Evolutionary conservation across 23 tunicate genomes (phyloP).

Genomic region (Aplidium turbinatum): DNA sequence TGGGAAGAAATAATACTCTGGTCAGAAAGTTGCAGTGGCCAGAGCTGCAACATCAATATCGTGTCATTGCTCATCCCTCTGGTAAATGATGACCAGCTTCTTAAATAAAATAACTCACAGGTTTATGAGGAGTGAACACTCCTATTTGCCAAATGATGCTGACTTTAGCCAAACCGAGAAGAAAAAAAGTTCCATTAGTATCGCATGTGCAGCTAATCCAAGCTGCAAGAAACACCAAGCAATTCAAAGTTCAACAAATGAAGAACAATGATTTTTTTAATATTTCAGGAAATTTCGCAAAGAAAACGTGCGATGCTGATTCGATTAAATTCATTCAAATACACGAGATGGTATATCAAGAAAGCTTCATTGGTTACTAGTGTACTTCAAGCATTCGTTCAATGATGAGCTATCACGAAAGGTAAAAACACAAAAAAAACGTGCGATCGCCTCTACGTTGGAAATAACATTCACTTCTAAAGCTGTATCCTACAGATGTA

Average conservation of each 20-base stretch:
- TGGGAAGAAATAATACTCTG: slow-evolving; percentile 5
- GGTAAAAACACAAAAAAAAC: background rate
- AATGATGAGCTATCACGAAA: background rate
- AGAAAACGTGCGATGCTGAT: background rate
- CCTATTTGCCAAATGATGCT: slow-evolving; percentile 8
- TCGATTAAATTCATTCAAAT: background rate
- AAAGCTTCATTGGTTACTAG: slow-evolving; percentile 1
- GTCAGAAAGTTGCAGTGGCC: slow-evolving; percentile 17
- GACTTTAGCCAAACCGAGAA: slow-evolving; percentile 16
- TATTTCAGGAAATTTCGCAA: background rate
- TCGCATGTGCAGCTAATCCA: background rate
- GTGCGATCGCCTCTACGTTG: background rate
- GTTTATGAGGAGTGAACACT: slow-evolving; percentile 12
- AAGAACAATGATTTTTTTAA: background rate
- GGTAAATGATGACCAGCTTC: background rate
- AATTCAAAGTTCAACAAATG: background rate
- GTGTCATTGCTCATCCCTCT: background rate
- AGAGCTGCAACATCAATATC: slow-evolving; percentile 5
- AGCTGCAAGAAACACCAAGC: background rate
- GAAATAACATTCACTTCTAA: background rate
- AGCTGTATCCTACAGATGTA: slow-evolving; percentile 2
- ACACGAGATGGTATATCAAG: slow-evolving; percentile 1
- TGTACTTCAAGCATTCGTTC: background rate
- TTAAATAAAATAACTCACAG: slow-evolving; percentile 17
- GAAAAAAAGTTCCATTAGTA: background rate